Base-by-base conservation (phyloP, 2,888 invertebrate species). In the Diaprepes abbreviatus region DNA sequence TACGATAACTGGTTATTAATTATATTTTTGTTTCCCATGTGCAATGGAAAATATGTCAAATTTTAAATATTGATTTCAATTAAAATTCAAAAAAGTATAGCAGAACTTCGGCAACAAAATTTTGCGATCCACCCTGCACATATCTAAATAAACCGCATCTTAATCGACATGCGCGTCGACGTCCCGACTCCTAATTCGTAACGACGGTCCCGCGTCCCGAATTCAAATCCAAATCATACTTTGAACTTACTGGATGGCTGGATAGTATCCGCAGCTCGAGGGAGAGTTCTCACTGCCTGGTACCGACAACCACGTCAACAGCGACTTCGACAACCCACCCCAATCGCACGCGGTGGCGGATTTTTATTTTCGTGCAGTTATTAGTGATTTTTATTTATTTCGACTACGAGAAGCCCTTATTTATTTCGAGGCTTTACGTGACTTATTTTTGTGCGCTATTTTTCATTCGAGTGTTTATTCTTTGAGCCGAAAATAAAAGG, bases 171-270 rank as follows among this genome's bases (percentile, higher is more conserved):
- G 74, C 74, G 73, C 69, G 73, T 69, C 24, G 63, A 55, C 76
- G 71, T 66, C 74, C n/a, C 76, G 74, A 70, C 74, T 74, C 64
- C 43, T 40, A 14, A 55, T 58, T 31, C 40, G 59, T 60, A 50
- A 62, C 66, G 62, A 43, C 59, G 38, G 50, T 59, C 66, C 58
- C 55, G 50, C 33, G 79, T 60, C 59, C 38, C 71, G 65, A 59
- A 62, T 71, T 73, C 70, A 75, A 74, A 75, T 72, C 71, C 60
- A 72, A 74, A 71, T 72, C 64, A 72, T 67, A 65, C 64, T 72
- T 76, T 70, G 74, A 77, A 73, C 73, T 55, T 70, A 81, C 86
- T 87, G 86, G 86, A 86, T 86, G 86, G 86, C 87, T 87, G 85
- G 85, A 86, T 82, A 79, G 78, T 65, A 70, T 70, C 66, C 55